These are phyloP conservation scores for Nomada hirtipes DNA, from an alignment of 2,888 invertebrate genomes.

Conservation along the genomic window DNA sequence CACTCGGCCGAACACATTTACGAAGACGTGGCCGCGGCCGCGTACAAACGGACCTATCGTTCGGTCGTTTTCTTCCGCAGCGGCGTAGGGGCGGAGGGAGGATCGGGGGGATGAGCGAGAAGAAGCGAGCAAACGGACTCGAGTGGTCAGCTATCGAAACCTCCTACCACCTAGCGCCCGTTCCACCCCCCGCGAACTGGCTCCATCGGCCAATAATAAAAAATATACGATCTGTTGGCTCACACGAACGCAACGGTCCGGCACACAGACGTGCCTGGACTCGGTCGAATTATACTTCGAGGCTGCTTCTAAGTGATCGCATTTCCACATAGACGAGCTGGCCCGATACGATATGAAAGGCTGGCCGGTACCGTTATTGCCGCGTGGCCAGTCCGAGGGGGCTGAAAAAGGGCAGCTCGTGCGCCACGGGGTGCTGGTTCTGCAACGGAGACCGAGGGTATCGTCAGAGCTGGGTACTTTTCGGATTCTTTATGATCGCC, in stretches of 20 bases:
- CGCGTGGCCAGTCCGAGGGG: conserved; percentile 63
- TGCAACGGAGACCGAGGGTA: conserved; percentile 59
- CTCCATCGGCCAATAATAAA: conserved; percentile 82
- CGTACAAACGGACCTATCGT: conserved; percentile 56
- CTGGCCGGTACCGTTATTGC: conserved; percentile 76
- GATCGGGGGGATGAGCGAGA: conserved; percentile 22
- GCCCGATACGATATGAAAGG: conserved; percentile 82
- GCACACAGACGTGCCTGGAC: conserved; percentile 66
- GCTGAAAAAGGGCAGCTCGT: conserved; percentile 39
- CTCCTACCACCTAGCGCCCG: conserved; percentile 62
- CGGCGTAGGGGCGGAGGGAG: conserved; percentile 37
- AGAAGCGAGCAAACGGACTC: conserved; percentile 67
- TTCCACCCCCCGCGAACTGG: conserved; percentile 67
- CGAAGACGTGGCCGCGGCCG: conserved; percentile 33
- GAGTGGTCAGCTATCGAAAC: conserved; percentile 83
- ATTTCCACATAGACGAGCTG: conserved; percentile 84
- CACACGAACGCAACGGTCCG: conserved; percentile 69
- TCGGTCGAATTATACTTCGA: conserved; percentile 82
- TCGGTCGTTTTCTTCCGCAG: conserved; percentile 50
- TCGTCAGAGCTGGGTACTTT: conserved; percentile 75
- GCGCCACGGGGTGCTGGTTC: conserved; percentile 54
- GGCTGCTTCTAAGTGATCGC: conserved; percentile 83
- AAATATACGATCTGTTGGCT: conserved; percentile 81
- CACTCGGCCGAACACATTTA: conserved; percentile 57
- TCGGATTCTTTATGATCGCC: conserved; percentile 73